Conservation (phyloP, 2,888 invertebrate species). For the Fragum whitleyi region DNA sequence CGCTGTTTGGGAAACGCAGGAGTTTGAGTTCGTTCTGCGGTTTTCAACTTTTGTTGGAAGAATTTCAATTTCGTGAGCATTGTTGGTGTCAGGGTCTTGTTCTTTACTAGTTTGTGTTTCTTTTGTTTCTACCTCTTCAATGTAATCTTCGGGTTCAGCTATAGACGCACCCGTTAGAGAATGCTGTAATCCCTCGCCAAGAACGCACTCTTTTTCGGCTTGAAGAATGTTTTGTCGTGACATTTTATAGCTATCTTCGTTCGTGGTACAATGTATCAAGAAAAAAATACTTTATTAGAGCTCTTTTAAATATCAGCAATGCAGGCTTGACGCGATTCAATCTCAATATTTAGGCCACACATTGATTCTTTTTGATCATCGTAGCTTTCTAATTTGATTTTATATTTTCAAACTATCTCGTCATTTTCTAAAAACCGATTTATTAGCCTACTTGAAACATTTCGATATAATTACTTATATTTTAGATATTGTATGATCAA, state of each 20-base stretch:
- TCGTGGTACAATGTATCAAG: not conserved
- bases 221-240: constrained; percentile 16
- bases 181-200: constrained; percentile 29
- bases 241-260: not conserved
- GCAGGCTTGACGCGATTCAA: not conserved
- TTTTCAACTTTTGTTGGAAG: not conserved
- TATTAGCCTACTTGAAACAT: too few species aligned
- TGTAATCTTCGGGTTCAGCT: constrained; percentile 53
- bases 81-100: not conserved
- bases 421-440: too few species aligned
- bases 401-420: too few species aligned
- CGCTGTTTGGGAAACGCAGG: constrained; percentile 42
- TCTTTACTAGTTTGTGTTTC: not conserved
- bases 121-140: constrained; percentile 27
- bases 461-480: too few species aligned
- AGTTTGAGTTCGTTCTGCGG: not conserved
- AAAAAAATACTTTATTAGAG: not conserved
- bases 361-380: not conserved
- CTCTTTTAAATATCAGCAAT: not conserved
- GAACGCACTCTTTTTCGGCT: not conserved
- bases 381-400: not conserved
- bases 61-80: not conserved
- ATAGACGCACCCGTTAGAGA: constrained; percentile 41
- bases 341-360: not conserved
- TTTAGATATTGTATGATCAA: too few species aligned